These are phyloP conservation scores for Cyphomyrmex costatus DNA, from an alignment of 1,140 invertebrate genomes.

Conservation along the genomic window DNA sequence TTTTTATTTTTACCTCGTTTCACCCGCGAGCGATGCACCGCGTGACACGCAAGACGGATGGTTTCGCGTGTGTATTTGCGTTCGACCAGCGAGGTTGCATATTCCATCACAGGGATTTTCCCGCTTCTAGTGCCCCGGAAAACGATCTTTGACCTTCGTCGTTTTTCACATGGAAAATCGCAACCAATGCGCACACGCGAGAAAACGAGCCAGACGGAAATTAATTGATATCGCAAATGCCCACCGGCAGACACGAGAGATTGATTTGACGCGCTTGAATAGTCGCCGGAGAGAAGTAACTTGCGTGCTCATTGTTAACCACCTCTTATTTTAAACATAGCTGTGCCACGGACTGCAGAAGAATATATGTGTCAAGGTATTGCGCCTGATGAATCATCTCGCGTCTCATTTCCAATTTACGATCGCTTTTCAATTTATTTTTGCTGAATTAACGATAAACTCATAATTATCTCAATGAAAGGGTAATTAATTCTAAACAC, in stretches of 20 bases:
- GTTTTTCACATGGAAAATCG: slow-evolving; percentile 47
- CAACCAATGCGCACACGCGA: slow-evolving; percentile 25
- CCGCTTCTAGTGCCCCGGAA: slow-evolving; percentile 35
- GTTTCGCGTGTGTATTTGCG: slow-evolving; percentile 43
- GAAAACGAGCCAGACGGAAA: slow-evolving; percentile 44
- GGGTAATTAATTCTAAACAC: background rate
- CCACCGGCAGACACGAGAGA: slow-evolving; percentile 46
- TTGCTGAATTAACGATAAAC: background rate
- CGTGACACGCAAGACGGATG: slow-evolving; percentile 61
- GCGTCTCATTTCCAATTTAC: slow-evolving; percentile 26
- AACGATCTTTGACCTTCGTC: slow-evolving; percentile 35
- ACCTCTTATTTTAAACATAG: slow-evolving; percentile 47
- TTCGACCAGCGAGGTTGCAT: slow-evolving; percentile 1
- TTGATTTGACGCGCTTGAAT: slow-evolving; percentile 63
- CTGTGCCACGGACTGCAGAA: slow-evolving; percentile 45
- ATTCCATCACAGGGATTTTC: slow-evolving; percentile 12
- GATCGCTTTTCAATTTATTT: background rate
- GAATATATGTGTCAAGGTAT: slow-evolving; percentile 59
- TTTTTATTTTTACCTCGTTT: slow-evolving; percentile 13
- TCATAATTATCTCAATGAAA: background rate
- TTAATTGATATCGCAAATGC: slow-evolving; percentile 56
- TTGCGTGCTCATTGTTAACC: slow-evolving; percentile 54
- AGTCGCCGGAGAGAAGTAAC: slow-evolving; percentile 43
- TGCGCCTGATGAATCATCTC: slow-evolving; percentile 38
- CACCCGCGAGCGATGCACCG: slow-evolving; percentile 43